These are phyloP conservation scores for Gallinago stenura DNA, from an alignment of 2,797 vertebrate genomes.

Conservation along the genomic window DNA sequence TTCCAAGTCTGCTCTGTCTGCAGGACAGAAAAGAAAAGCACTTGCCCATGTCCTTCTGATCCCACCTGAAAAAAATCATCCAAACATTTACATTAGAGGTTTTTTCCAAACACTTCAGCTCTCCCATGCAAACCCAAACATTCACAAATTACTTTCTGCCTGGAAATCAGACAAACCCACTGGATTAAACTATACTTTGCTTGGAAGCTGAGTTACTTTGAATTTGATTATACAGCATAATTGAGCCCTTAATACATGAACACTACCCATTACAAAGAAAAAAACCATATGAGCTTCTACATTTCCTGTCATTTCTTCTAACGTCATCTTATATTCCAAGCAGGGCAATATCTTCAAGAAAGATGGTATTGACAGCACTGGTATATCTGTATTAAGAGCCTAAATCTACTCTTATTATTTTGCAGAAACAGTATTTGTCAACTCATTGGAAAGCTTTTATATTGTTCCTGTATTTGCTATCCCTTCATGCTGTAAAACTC, in stretches of 20 bases:
- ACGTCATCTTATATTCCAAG: not conserved
- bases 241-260: not conserved
- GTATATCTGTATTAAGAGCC: accelerated
- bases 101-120: not conserved
- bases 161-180: not conserved
- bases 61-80: not conserved
- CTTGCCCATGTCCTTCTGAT: not conserved
- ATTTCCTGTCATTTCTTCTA: not conserved
- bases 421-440: not conserved
- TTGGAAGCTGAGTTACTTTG: not conserved
- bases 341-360: not conserved
- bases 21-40: not conserved
- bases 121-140: not conserved
- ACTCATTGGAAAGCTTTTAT: not conserved
- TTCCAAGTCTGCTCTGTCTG: not conserved
- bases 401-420: not conserved
- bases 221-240: not conserved
- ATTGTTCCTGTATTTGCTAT: not conserved
- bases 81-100: not conserved
- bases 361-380: not conserved
- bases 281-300: not conserved
- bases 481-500: not conserved
- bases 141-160: not conserved
- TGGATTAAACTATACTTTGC: not conserved
- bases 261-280: not conserved